phyloP scores from a whole-genome alignment of 2,797 vertebrate species.

The Chelmon rostratus region DNA sequence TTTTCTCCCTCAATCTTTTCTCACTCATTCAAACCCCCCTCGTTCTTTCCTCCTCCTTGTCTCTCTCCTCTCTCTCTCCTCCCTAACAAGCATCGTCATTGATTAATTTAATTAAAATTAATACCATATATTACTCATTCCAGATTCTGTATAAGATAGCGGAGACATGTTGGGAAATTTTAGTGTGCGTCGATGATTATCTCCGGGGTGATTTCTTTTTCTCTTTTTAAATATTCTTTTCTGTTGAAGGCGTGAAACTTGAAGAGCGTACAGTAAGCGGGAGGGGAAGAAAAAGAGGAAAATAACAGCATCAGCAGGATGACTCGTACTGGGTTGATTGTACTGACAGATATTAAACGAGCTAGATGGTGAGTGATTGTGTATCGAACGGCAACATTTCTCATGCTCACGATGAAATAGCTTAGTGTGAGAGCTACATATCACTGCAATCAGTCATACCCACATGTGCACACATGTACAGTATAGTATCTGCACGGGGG shows the following conservation, averaged over 20 bases:
- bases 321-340: constrained; percentile 65
- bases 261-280: constrained; percentile 41
- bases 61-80: constrained; percentile 47
- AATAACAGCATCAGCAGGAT: constrained; percentile 73
- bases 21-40: constrained; percentile 52
- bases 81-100: constrained; percentile 85
- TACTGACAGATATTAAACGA: constrained; percentile 67
- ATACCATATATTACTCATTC: constrained; percentile 86
- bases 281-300: constrained; percentile 40
- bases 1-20: constrained; percentile 69
- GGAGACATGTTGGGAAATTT: constrained; percentile 85
- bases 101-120: constrained; percentile 91
- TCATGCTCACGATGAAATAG: constrained; percentile 62
- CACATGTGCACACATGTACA: background rate
- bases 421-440: constrained; percentile 38
- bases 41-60: constrained; percentile 40
- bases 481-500: background rate
- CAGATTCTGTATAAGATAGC: constrained; percentile 89
- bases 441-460: constrained; percentile 22
- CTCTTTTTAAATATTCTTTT: constrained; percentile 46
- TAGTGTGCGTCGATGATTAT: constrained; percentile 85
- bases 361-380: constrained; percentile 75
- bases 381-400: constrained; percentile 47
- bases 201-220: constrained; percentile 59
- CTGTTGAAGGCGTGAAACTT: constrained; percentile 49